Percentiles rank a stretch among this genome's conserved stretches.
These are phyloP conservation scores for Caenorhabditis briggsae DNA, from an alignment of 1,140 invertebrate genomes.

Conservation along the genomic window DNA sequence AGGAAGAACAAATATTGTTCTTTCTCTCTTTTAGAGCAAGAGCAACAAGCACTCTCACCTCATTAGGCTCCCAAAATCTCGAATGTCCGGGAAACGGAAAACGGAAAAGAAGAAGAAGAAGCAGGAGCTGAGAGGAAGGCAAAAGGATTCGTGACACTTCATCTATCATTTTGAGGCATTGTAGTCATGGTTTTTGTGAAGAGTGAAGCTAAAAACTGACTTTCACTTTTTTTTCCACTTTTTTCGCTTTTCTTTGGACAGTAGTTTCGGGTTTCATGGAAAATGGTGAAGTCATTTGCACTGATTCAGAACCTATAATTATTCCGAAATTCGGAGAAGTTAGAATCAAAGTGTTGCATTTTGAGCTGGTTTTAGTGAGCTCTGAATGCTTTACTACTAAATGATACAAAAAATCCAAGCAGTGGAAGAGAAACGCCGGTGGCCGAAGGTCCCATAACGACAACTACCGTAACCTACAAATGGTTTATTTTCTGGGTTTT, in stretches of 20 bases:
- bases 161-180: constrained; percentile 14
- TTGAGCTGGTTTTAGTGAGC: too few species aligned
- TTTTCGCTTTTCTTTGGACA: not conserved
- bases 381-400: too few species aligned
- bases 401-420: too few species aligned
- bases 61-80: constrained; percentile 9
- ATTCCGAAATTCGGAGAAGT: too few species aligned
- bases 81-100: not conserved
- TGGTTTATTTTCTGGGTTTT: too few species aligned
- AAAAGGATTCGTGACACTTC: constrained; percentile 19
- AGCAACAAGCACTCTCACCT: constrained; percentile 24
- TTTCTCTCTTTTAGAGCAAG: not conserved
- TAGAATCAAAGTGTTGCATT: too few species aligned
- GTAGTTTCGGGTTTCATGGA: too few species aligned
- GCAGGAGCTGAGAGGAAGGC: not conserved
- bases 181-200: constrained; percentile 26
- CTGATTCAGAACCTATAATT: too few species aligned
- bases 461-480: too few species aligned
- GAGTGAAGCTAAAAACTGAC: not conserved
- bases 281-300: too few species aligned
- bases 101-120: not conserved
- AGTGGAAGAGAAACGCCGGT: too few species aligned
- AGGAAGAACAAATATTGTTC: not conserved
- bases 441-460: too few species aligned
- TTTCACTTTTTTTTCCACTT: not conserved